Percentiles rank a stretch among this genome's conserved stretches.
Conservation (phyloP, 2,797 vertebrate species). For the Ptychadena robeensis region DNA sequence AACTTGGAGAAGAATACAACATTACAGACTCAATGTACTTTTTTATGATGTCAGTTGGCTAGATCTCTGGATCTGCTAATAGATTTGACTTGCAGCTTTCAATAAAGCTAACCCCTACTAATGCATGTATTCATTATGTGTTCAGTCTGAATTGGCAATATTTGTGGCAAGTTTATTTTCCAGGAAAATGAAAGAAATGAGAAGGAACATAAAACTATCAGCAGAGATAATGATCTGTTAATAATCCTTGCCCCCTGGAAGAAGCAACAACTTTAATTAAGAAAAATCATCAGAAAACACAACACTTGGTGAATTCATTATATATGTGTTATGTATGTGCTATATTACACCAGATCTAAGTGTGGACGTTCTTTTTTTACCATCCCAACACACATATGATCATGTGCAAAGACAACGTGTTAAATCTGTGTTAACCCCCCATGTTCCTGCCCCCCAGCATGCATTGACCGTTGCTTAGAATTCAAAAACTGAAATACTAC, state of each 20-base stretch:
- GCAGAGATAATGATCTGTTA: background rate
- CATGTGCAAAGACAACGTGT: background rate
- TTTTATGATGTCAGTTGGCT: background rate
- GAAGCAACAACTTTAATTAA: slow-evolving; percentile 17
- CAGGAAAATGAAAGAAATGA: background rate
- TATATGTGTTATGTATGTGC: slow-evolving; percentile 10
- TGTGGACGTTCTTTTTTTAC: background rate
- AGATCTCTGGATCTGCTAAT: background rate
- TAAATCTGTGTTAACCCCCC: background rate
- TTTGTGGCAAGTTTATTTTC: background rate
- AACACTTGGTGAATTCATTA: background rate
- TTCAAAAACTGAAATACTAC: background rate
- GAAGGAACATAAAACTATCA: slow-evolving; percentile 11
- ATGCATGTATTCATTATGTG: background rate
- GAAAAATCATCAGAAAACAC: background rate
- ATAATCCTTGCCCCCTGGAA: slow-evolving; percentile 1
- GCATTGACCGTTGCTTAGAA: background rate
- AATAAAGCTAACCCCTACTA: background rate
- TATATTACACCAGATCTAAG: background rate
- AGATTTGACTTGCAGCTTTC: background rate
- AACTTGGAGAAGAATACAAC: no score
- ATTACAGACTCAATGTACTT: no score
- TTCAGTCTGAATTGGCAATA: background rate
- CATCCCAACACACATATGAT: background rate
- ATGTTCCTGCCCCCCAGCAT: background rate